Evolutionary conservation across 1,140 invertebrate species (phyloP).

Genomic region (Melanaphis sacchari): DNA sequence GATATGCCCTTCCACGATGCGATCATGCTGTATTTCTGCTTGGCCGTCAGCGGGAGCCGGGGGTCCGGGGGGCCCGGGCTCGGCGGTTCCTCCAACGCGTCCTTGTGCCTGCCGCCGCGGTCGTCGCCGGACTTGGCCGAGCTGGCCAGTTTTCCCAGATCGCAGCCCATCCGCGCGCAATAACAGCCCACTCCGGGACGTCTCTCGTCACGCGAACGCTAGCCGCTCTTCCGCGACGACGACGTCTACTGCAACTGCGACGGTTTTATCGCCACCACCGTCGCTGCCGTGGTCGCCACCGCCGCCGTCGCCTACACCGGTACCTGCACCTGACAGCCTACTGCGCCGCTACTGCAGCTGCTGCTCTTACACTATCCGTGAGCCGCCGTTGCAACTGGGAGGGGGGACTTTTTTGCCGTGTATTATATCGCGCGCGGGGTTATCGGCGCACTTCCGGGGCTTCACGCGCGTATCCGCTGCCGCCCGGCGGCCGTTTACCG

Average conservation of each 20-base stretch:
- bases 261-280: neutral
- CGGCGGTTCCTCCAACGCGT: constrained; percentile 62
- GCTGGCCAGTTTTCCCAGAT: constrained; percentile 76
- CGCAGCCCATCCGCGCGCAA: constrained; percentile 73
- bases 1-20: constrained; percentile 90
- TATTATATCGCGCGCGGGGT: neutral
- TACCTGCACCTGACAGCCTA: neutral
- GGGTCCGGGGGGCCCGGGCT: constrained; percentile 75
- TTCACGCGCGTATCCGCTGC: neutral
- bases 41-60: constrained; percentile 80
- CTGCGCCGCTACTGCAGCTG: neutral
- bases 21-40: constrained; percentile 85
- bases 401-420: too few relatives aligned
- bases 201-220: neutral
- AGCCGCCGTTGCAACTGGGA: neutral
- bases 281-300: neutral
- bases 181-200: neutral
- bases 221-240: neutral
- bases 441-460: neutral
- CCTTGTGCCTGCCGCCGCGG: constrained; percentile 63
- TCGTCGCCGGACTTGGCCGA: constrained; percentile 68
- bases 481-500: neutral
- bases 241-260: neutral
- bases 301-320: neutral
- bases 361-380: neutral